A percentile compares a stretch with the other conserved stretches of the same genome.
Conservation (phyloP, 2,888 invertebrate genomes). For the Tenthredo scrophulariae region DNA sequence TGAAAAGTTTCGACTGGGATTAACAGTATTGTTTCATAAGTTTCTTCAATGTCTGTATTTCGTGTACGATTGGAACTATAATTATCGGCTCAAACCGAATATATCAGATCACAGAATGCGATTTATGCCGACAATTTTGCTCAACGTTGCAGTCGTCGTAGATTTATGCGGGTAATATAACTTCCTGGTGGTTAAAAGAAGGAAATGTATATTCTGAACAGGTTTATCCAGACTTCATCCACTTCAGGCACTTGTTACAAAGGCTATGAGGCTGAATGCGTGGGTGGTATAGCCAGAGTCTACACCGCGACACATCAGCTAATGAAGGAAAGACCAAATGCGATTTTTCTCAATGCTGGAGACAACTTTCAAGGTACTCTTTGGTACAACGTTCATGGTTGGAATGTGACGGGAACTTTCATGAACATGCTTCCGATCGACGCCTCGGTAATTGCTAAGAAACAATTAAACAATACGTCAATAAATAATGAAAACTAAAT, state of each 20-base stretch:
- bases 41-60: not conserved
- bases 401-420: conserved; percentile 87
- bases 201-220: not conserved
- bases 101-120: not conserved
- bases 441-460: conserved; percentile 79
- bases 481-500: not conserved
- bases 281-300: conserved; percentile 86
- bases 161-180: not conserved
- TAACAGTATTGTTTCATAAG: no score
- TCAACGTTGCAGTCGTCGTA: not conserved
- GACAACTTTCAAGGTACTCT: conserved; percentile 92
- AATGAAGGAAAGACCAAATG: conserved; percentile 80
- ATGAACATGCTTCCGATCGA: conserved; percentile 88
- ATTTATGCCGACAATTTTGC: not conserved
- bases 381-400: conserved; percentile 89
- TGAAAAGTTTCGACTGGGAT: no score
- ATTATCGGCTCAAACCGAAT: not conserved
- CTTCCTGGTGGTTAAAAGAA: not conserved
- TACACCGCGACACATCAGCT: conserved; percentile 78
- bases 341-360: conserved; percentile 89
- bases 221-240: conserved; percentile 82
- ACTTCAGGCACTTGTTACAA: conserved; percentile 81
- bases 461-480: not conserved
- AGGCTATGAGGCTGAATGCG: conserved; percentile 79
- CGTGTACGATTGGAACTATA: not conserved